phyloP scores from a whole-genome alignment of 2,797 vertebrate genomes.

The Agapornis canus region DNA sequence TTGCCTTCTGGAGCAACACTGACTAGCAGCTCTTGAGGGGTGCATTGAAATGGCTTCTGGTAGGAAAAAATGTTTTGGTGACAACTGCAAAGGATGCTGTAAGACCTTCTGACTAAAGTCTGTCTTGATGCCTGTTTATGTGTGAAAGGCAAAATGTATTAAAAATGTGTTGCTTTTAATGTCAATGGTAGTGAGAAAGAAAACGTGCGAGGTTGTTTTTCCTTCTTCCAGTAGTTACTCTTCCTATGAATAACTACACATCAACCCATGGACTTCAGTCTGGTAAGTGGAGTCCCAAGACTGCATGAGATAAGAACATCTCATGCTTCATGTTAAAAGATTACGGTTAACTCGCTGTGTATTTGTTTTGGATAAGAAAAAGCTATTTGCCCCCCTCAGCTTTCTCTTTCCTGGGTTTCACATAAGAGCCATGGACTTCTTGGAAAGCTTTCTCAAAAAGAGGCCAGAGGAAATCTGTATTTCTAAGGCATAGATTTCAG shows the following conservation, averaged over 20 bases:
- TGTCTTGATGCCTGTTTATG: background rate
- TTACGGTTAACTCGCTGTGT: background rate
- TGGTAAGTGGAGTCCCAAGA: background rate
- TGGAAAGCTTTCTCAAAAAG: background rate
- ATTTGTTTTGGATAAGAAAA: background rate
- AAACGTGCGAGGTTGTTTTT: background rate
- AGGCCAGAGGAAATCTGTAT: background rate
- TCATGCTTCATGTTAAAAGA: background rate
- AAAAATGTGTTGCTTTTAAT: background rate
- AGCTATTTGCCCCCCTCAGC: background rate
- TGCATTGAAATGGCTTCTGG: background rate
- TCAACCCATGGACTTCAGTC: background rate
- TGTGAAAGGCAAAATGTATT: background rate
- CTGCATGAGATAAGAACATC: background rate
- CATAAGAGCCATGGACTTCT: background rate
- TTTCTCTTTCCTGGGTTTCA: background rate
- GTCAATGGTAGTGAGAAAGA: background rate
- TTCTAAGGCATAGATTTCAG: constrained; percentile 9
- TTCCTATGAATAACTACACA: background rate
- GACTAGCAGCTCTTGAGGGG: background rate
- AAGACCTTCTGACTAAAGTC: background rate
- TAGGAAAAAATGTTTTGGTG: background rate
- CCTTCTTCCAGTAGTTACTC: background rate
- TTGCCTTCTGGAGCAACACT: background rate
- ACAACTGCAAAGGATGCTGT: background rate